Conservation (phyloP, 2,888 invertebrate species). For the Isoperla grammatica region DNA sequence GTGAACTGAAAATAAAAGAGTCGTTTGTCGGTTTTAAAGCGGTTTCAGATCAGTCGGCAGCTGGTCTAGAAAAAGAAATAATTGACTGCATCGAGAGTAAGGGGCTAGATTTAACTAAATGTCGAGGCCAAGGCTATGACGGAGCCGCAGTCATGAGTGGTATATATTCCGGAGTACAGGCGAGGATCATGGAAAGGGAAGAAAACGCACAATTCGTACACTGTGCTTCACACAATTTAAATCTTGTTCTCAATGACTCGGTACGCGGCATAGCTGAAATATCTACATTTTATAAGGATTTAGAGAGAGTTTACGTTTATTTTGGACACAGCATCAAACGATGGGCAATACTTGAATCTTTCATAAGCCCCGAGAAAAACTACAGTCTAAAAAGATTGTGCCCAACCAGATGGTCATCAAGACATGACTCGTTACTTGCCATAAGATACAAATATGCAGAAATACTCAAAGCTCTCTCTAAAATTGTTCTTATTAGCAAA, state of each 20-base stretch:
- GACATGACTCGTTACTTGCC: neutral
- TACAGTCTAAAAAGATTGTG: neutral
- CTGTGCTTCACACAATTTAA: conserved; percentile 22
- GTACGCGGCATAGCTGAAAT: neutral
- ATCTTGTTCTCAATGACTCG: conserved; percentile 24
- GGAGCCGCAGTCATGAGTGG: conserved; percentile 31
- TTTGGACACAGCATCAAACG: conserved; percentile 15
- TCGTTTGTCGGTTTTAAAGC: neutral
- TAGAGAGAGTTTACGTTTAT: conserved; percentile 10
- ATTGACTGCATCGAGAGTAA: neutral
- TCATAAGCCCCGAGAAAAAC: neutral
- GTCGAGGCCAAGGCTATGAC: conserved; percentile 32
- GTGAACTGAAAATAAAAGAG: conserved; percentile 13
- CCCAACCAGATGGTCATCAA: neutral
- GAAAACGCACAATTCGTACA: conserved; percentile 26
- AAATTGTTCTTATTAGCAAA: neutral
- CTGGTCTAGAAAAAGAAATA: neutral
- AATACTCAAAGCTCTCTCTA: neutral
- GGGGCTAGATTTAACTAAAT: conserved; percentile 25
- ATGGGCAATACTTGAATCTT: conserved; percentile 14
- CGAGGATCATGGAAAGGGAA: conserved; percentile 15
- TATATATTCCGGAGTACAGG: conserved; percentile 29
- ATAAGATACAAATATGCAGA: neutral
- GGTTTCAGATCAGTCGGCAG: neutral
- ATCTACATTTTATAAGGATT: neutral